Percentiles rank a stretch among this genome's conserved stretches.
Evolutionary conservation across 2,113 vertebrate genomes (phyloP).

Genomic region (Diglossa brunneiventris): DNA sequence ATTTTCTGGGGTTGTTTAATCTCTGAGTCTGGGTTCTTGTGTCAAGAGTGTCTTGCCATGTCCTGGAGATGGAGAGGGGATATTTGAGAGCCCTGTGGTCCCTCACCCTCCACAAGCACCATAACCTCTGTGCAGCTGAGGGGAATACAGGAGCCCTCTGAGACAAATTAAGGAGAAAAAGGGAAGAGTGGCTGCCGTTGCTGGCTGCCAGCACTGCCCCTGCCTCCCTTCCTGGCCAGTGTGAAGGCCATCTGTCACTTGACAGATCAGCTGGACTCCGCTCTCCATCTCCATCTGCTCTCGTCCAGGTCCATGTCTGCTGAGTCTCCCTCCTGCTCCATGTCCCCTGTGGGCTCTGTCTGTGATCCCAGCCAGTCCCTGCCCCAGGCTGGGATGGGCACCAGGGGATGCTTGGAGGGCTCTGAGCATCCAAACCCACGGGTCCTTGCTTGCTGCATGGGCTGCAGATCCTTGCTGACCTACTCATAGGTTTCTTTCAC

Average conservation of each 20-base stretch:
- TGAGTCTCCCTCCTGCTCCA: rapidly evolving
- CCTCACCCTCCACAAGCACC: background rate
- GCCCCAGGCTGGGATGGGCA: background rate
- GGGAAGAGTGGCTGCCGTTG: background rate
- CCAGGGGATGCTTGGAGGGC: background rate
- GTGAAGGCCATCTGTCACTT: background rate
- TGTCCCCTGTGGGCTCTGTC: background rate
- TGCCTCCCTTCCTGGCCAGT: background rate
- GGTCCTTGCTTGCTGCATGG: rapidly evolving
- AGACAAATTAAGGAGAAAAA: background rate
- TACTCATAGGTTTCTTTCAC: background rate
- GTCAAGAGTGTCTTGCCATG: background rate
- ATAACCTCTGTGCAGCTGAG: background rate
- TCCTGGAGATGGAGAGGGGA: background rate
- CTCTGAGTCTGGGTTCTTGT: background rate
- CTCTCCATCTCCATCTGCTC: background rate
- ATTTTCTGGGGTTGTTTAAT: background rate
- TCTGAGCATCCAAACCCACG: rapidly evolving
- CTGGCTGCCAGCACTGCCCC: background rate
- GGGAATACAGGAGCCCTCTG: background rate
- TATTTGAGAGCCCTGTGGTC: rapidly evolving
- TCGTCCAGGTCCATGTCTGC: rapidly evolving
- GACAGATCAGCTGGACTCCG: background rate
- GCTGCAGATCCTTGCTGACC: background rate
- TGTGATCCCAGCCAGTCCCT: background rate